Evolutionary conservation across 2,888 invertebrate species (phyloP).

Genomic region (Rhyacophila evoluta): DNA sequence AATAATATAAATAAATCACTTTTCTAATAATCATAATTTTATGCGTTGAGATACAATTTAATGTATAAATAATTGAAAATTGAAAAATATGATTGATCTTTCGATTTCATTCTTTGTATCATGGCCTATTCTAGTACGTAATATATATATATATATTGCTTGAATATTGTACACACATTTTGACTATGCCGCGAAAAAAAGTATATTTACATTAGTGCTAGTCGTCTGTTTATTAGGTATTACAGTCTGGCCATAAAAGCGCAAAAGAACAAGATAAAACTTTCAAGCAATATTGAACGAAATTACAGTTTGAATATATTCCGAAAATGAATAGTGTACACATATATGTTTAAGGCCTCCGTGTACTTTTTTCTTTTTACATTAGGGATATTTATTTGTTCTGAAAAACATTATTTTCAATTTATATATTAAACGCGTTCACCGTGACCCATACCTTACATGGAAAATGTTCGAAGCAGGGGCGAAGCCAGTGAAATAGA

Average conservation of each 20-base stretch:
- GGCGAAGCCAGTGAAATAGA: background rate
- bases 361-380: background rate
- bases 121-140: too few relatives aligned
- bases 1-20: too few relatives aligned
- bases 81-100: too few relatives aligned
- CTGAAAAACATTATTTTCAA: slow-evolving; percentile 12
- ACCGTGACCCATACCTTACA: background rate
- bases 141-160: too few relatives aligned
- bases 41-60: too few relatives aligned
- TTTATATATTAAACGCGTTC: slow-evolving; percentile 23
- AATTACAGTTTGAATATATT: background rate
- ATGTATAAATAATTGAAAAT: too few relatives aligned
- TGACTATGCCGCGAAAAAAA: too few relatives aligned
- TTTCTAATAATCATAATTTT: too few relatives aligned
- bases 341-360: background rate
- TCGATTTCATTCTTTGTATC: too few relatives aligned
- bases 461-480: background rate
- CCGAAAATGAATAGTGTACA: background rate
- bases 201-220: background rate
- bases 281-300: slow-evolving; percentile 13
- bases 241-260: background rate
- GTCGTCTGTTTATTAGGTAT: background rate
- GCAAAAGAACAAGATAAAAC: slow-evolving; percentile 24
- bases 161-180: too few relatives aligned
- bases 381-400: background rate